Evolutionary conservation across 2,888 invertebrate genomes (phyloP).

Genomic region (Troides oblongomaculatus): DNA sequence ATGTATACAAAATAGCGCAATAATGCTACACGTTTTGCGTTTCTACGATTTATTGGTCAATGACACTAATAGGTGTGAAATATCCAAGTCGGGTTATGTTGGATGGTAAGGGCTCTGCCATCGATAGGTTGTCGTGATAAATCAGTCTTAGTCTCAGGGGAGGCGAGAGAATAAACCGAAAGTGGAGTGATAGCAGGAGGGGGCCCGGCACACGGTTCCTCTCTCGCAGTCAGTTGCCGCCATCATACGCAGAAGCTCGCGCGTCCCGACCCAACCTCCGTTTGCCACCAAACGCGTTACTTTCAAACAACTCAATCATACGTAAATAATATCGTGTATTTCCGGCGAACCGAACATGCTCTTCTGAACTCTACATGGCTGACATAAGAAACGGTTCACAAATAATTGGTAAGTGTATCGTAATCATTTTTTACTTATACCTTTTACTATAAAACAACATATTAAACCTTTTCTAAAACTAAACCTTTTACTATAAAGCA

Average conservation of each 20-base stretch:
- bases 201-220: constrained; percentile 56
- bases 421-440: not conserved
- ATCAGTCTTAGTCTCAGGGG: constrained; percentile 67
- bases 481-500: not conserved
- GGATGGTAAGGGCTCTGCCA: constrained; percentile 17
- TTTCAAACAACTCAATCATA: constrained; percentile 33
- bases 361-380: constrained; percentile 10
- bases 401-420: constrained; percentile 14
- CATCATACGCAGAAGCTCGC: constrained; percentile 61
- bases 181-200: constrained; percentile 72
- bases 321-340: constrained; percentile 28
- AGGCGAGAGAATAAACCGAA: constrained; percentile 64
- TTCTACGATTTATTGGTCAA: not conserved
- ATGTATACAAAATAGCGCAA: not conserved
- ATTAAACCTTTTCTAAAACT: not conserved
- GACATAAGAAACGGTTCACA: not conserved
- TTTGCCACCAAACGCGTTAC: constrained; percentile 16
- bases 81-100: constrained; percentile 6
- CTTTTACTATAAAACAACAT: not conserved
- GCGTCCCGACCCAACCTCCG: constrained; percentile 34
- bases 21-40: not conserved
- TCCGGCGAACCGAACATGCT: constrained; percentile 14
- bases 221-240: constrained; percentile 65
- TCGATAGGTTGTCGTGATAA: constrained; percentile 61
- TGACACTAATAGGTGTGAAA: constrained; percentile 9